Base-by-base conservation (phyloP, 2,888 invertebrate species). In the Drosophila maculinotata region DNA sequence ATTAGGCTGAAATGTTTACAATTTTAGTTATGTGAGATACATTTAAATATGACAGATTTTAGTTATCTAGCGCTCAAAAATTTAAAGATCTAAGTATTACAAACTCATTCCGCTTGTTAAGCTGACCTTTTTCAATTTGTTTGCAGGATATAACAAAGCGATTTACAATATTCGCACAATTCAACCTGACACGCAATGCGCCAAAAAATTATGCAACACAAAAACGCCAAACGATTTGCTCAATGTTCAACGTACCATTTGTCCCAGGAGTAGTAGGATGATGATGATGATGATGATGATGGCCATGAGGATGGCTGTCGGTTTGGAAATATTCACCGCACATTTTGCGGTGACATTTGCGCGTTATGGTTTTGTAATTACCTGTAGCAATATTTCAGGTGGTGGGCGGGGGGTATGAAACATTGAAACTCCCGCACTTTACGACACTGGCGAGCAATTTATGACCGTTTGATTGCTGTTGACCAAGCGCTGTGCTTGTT, bases 311-410 rank as follows among this genome's bases (percentile, higher is more conserved):
- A 23, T 56, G 23, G 45, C 35, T 54, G 33, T 36, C 53, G 44
- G 49, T 17, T 36, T 35, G 41, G 41, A 52, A 76, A 68, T 52
- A 80, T 68, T 76, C 49, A 65, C 68, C 78, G 81, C 81, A 76
- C 78, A 76, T 68, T 76, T 69, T 71, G 76, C 76, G 79, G 76
- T 73, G 83, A 79, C 79, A 82, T 79, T 83, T 82, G 83, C 67
- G 63, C 69, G 79, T 82, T 79, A 79, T 79, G 83, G 79, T 79
- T 82, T 82, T 82, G 79, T 79, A 79, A 79, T 79, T 79, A 79
- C 79, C 78, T 79, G 66, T 75, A 78, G 70, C 67, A 63, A 64
- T 60, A 36, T 39, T 72, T 52, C 38, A 15, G 15, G 33, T 20
- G 12, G 28, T 31, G 26, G 33, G 23, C 20, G 44, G 26, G 25